Base-by-base conservation (phyloP, 2,888 invertebrate genomes). In the Seira musarum region DNA sequence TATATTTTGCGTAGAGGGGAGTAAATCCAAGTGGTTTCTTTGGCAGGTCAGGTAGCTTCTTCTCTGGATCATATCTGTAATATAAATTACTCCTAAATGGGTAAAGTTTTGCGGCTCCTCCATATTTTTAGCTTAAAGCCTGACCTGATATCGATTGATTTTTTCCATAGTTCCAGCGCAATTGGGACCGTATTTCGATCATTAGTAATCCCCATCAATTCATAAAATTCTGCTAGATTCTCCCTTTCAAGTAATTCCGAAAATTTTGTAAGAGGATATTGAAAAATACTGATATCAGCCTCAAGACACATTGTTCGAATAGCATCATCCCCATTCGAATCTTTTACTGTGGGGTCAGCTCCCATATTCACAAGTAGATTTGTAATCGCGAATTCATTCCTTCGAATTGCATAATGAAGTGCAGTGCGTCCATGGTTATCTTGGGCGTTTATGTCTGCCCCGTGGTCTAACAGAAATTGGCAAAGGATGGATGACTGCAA, bases 371-470 rank as follows among this genome's bases (percentile, higher is more conserved):
- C 90, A 81, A 97, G 90, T 84, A 96, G 90, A 87, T 93, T 93
- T 65, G 95, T 95, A 2, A 96, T 95, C 89, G 96, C 96, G 87
- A 94, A 91, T 87, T 94, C 88, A 77, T 91, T 90, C 87, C 91
- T 91, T 80, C 94, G 94, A 87, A 96, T 94, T n/a, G 97, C 96
- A 90, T 97, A 97, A 90, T 97, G 97, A 87, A 97, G 91, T 75
- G 96, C 96, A 82, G 96, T 95, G 90, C 96, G 96, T 87, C 93
- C 93, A 89, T 96, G 96, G 88, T 95, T 94, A 90, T 97, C 97
- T 77, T 92, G 92, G 53, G 96, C 95, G 90, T 97, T 95, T 3
- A 96, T 94, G 87, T 92, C 91, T 1, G 95, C 96, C 66, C 96
- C 96, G 88, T 93, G 93, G 87, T 85, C 63, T 79, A 97, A 91